Evolutionary conservation across 2,888 invertebrate genomes (phyloP), one percentile per base, ranked within the genome.

Genomic region (Nymphalis c-album): DNA sequence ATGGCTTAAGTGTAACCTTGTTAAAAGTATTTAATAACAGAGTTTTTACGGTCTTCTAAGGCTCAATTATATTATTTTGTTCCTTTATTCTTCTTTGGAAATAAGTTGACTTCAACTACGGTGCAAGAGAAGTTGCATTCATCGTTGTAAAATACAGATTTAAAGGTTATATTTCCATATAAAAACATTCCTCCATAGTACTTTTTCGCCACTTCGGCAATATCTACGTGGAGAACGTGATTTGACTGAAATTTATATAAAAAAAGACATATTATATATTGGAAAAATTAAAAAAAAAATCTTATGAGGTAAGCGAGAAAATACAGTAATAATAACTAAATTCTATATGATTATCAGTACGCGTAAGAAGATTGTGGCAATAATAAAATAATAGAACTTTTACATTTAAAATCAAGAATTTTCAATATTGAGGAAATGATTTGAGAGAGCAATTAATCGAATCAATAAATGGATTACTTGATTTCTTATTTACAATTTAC

Each of bases 71-170:
- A 55, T 55, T 31, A 31, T 2, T 47, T 55, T 31, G 26, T 22
- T 48, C 22, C 0, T 7, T 55, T 51, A 31, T 68, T 66, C 55
- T 73, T 72, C 71, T 77, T 83, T 6, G 85, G 82, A 7, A 72
- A 68, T 7, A 85, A 73, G 46, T 73, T 72, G 0, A 82, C 81
- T 20, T 78, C 70, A 0, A 81, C 69, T 0, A 78, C 55, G 1
- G 80, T 73, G 57, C 86, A 86, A 0, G 82, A 84, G 31, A 86
- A 82, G 55, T 85, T 86, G 66, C 86, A 86, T 2, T 78, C 68
- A 2, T 82, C 81, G 50, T 76, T 83, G 69, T 81, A 80, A 59
- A 82, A 78, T 0, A 81, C 3, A 0, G 81, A 59, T 67, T 78
- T 83, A 31, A 84, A 82, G 0, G 73, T 75, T 26, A 82, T 67